phyloP scores from a whole-genome alignment of 2,888 invertebrate genomes.

The Calliscelio sp. region DNA sequence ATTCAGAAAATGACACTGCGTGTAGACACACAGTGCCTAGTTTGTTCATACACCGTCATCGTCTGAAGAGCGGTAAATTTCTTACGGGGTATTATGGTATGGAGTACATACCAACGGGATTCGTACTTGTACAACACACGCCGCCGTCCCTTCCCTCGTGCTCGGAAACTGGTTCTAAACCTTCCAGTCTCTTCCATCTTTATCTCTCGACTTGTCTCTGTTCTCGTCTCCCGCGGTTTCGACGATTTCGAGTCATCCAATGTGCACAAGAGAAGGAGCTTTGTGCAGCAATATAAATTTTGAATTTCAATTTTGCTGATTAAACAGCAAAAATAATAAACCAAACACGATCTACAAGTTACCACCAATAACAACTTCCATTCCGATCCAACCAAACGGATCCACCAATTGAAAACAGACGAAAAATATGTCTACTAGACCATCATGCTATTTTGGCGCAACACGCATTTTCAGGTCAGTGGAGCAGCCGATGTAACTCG shows the following conservation, averaged over 20 bases:
- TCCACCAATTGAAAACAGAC: too few relatives aligned
- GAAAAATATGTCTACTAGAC: slow-evolving; percentile 36
- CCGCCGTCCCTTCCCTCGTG: slow-evolving; percentile 72
- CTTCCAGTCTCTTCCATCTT: slow-evolving; percentile 74
- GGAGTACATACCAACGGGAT: slow-evolving; percentile 82
- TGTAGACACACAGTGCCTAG: slow-evolving; percentile 62
- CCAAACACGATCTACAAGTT: too few relatives aligned
- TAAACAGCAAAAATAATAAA: not conserved
- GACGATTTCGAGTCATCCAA: slow-evolving; percentile 67
- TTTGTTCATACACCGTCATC: slow-evolving; percentile 78
- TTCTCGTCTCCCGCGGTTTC: slow-evolving; percentile 70
- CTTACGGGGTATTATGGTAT: slow-evolving; percentile 83
- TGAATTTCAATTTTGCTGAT: slow-evolving; percentile 42
- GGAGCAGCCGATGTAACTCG: slow-evolving; percentile 64
- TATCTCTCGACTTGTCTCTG: slow-evolving; percentile 62
- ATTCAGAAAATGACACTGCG: slow-evolving; percentile 36
- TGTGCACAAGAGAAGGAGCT: slow-evolving; percentile 55
- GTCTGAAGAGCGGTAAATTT: slow-evolving; percentile 83
- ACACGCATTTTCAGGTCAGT: slow-evolving; percentile 75
- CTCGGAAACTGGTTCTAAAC: slow-evolving; percentile 81
- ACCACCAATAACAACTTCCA: too few relatives aligned
- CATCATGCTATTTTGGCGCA: slow-evolving; percentile 56
- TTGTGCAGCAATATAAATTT: slow-evolving; percentile 47
- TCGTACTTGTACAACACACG: slow-evolving; percentile 80
- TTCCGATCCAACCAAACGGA: slow-evolving; percentile 16